Percentiles rank a stretch among this genome's conserved stretches.
Conservation (phyloP, 2,113 vertebrate species). For the Camelus dromedarius region DNA sequence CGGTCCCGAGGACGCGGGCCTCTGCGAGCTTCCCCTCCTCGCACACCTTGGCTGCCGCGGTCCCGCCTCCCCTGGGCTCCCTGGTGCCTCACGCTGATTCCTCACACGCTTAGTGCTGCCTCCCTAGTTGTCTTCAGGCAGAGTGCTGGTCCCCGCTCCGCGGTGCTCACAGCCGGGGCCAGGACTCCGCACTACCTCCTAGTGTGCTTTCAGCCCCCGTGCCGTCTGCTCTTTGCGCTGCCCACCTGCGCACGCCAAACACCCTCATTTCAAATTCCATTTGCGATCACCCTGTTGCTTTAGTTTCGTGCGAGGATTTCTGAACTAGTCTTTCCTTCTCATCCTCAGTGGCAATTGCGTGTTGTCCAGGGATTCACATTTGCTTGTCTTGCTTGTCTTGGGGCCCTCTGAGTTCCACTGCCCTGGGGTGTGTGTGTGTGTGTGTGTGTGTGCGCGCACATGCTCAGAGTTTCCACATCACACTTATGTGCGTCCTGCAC, state of each 20-base stretch:
- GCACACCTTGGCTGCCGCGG: accelerated
- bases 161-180: neutral
- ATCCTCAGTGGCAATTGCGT: accelerated
- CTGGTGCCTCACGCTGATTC: accelerated
- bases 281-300: neutral
- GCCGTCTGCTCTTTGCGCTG: too few species aligned
- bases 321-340: neutral
- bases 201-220: too few species aligned
- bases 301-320: neutral
- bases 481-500: accelerated
- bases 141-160: accelerated
- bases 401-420: accelerated
- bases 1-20: accelerated
- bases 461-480: neutral
- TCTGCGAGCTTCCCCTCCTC: neutral
- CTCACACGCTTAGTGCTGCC: accelerated
- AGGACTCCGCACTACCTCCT: accelerated
- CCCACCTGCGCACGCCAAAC: accelerated
- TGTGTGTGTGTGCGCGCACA: neutral
- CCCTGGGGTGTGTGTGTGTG: neutral
- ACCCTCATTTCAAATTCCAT: neutral
- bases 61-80: too few species aligned
- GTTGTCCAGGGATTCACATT: accelerated
- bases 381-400: neutral
- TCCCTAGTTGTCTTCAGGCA: too few species aligned